These are phyloP conservation scores for Acanthosoma haemorrhoidale DNA, from an alignment of 2,888 invertebrate genomes.

Conservation along the genomic window DNA sequence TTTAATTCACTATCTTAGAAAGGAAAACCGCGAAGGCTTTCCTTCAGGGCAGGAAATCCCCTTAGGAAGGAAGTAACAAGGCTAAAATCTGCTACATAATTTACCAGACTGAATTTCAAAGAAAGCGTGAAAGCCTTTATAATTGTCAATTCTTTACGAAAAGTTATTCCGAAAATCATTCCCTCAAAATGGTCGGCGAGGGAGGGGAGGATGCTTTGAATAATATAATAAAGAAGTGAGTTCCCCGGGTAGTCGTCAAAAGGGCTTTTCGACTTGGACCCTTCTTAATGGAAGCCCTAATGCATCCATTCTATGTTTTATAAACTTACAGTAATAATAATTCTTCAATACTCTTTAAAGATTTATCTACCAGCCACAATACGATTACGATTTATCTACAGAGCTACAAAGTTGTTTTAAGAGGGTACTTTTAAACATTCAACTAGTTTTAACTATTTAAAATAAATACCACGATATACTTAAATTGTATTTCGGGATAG, in stretches of 20 bases:
- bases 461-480: too few species aligned
- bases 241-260: background rate
- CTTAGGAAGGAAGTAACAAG: background rate
- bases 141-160: slow-evolving; percentile 14
- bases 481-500: too few species aligned
- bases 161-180: slow-evolving; percentile 7
- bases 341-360: background rate
- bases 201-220: background rate
- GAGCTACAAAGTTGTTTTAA: too few species aligned
- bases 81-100: background rate
- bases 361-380: too few species aligned
- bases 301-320: slow-evolving; percentile 9
- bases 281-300: background rate
- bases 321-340: background rate
- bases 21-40: background rate
- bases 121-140: background rate
- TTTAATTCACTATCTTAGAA: background rate
- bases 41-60: background rate
- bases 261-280: background rate
- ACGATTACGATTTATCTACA: too few species aligned
- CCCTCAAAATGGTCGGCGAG: background rate
- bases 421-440: too few species aligned
- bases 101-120: background rate
- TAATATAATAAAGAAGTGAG: slow-evolving; percentile 9
- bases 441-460: too few species aligned